Percentiles rank a stretch among this genome's conserved stretches.
Evolutionary conservation across 2,888 invertebrate species (phyloP).

Genomic region (Nephrotoma guestfalica): DNA sequence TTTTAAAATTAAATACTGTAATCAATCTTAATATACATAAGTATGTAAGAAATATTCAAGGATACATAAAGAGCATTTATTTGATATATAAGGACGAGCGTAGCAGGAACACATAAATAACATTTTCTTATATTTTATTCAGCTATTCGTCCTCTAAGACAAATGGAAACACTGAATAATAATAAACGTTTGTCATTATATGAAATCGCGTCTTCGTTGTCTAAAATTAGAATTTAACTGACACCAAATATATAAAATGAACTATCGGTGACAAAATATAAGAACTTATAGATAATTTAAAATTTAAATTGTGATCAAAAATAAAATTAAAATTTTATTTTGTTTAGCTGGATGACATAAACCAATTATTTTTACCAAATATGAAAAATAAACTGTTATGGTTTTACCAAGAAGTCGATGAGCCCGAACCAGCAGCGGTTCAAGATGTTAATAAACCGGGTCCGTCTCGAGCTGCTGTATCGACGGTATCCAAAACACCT

Average conservation of each 20-base stretch:
- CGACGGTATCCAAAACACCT: conserved; percentile 31
- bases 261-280: too few species aligned
- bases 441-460: conserved; percentile 34
- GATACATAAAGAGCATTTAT: neutral
- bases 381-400: conserved; percentile 73
- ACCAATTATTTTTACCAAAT: conserved; percentile 70
- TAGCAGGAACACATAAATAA: neutral
- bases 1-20: too few species aligned
- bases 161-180: too few species aligned
- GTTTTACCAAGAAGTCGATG: conserved; percentile 80
- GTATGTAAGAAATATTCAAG: too few species aligned
- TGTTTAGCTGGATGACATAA: conserved; percentile 66
- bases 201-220: too few species aligned
- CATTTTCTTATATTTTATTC: neutral
- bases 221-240: too few species aligned
- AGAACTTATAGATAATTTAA: too few species aligned
- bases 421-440: conserved; percentile 36
- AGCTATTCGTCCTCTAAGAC: neutral
- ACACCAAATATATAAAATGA: too few species aligned
- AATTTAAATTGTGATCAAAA: too few species aligned
- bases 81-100: neutral
- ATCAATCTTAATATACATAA: too few species aligned
- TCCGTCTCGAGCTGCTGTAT: conserved; percentile 36
- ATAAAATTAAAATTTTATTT: neutral
- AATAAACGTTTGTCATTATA: too few species aligned